phyloP scores from a whole-genome alignment of 2,888 invertebrate genomes.

The Polydrusus pterygomalis region DNA sequence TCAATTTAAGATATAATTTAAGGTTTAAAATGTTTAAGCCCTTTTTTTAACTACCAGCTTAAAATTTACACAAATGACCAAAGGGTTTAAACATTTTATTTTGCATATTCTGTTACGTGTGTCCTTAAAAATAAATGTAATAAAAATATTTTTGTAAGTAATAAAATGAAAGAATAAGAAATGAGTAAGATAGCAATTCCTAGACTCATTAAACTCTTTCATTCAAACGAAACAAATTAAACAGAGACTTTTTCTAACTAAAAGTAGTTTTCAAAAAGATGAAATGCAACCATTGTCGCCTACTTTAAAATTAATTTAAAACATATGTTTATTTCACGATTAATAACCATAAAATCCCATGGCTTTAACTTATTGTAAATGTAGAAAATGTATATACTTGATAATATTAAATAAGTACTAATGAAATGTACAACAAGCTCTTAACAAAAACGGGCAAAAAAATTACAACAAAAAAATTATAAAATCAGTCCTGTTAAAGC shows the following conservation, averaged over 20 bases:
- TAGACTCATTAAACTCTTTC: conserved; percentile 8
- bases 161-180: neutral
- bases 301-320: conserved; percentile 15
- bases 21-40: too few relatives aligned
- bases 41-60: neutral
- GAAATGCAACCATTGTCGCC: conserved; percentile 2
- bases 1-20: neutral
- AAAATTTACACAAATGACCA: neutral
- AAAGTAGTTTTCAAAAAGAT: conserved; percentile 4
- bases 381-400: neutral
- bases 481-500: conserved; percentile 17
- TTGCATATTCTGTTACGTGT: neutral
- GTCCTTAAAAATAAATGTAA: neutral
- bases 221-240: neutral
- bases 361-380: neutral
- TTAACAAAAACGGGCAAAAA: neutral
- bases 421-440: conserved; percentile 10
- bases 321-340: neutral
- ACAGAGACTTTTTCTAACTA: conserved; percentile 1
- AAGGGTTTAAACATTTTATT: neutral
- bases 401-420: conserved; percentile 2
- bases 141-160: neutral
- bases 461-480: neutral
- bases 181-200: conserved; percentile 7
- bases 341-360: neutral